Percentiles rank a stretch among this genome's conserved stretches.
These are phyloP conservation scores for Apodemus agrarius DNA, from an alignment of 2,797 vertebrate species.

Conservation along the genomic window DNA sequence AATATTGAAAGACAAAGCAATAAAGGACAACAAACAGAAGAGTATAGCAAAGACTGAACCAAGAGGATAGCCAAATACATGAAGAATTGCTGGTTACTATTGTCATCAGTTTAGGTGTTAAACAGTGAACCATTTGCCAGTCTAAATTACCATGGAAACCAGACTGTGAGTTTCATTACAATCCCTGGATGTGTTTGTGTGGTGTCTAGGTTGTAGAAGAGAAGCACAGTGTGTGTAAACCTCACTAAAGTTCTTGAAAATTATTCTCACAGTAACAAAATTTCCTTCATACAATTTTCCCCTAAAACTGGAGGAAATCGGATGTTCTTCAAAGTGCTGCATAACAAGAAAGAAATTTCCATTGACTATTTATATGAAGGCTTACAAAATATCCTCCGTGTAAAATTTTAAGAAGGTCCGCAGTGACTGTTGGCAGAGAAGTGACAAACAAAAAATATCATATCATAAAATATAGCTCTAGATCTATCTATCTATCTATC, in stretches of 20 bases:
- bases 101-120: background rate
- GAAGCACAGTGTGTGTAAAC: background rate
- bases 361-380: conserved; percentile 8
- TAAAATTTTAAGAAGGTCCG: background rate
- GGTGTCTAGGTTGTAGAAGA: background rate
- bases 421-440: background rate
- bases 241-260: background rate
- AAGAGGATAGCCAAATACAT: background rate
- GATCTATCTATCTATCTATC: background rate
- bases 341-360: background rate
- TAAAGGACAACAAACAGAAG: background rate
- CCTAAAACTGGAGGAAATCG: conserved; percentile 4
- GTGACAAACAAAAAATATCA: background rate
- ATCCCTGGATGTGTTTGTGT: background rate
- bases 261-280: background rate
- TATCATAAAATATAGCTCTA: too few relatives aligned
- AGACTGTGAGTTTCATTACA: background rate
- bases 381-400: background rate
- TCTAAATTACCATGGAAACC: background rate
- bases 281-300: background rate
- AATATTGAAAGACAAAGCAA: background rate
- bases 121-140: background rate
- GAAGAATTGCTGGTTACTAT: background rate
- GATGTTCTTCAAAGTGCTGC: background rate
- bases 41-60: background rate